Evolutionary conservation across 2,113 vertebrate genomes (phyloP), one percentile per base, ranked within the genome.

Genomic region (Corapipo altera): DNA sequence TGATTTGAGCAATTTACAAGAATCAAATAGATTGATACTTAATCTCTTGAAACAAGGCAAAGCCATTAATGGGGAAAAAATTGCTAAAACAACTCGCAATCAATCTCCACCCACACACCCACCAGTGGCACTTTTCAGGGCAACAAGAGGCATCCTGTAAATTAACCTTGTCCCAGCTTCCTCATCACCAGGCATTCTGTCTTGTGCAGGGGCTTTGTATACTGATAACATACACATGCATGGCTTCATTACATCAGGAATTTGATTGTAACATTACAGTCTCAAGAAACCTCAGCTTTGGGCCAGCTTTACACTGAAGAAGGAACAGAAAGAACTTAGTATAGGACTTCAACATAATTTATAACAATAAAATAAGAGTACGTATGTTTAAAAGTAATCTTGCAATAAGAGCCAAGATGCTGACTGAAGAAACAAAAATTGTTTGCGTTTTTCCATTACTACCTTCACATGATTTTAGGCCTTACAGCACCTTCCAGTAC

Each of bases 1-100:
- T 51, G 48, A 89, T 81, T 92, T 93, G 93, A 94, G 92, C 84
- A 97, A 98, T 97, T 98, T 96, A 96, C 41, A 88, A n/a, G 39
- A 93, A 78, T 85, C 67, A 86, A n/a, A n/a, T n/a, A 46, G 76
- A 93, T 74, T 39, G 54, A 93, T 58, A 33, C 37, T 84, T 97
- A 93, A 95, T 97, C 97, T 93, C 91, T 89, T 93, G 76, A 80
- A 92, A 71, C 32, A 95, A 97, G 78, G 74, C 91, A 98, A 94
- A 80, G 73, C 33, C 89, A 96, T 97, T 98, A 98, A 98, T 78
- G 81, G 85, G 28, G 30, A 91, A 84, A 70, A 75, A 94, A 82
- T 15, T 61, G 26, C 3, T 69, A 37, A 69, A 46, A 72, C 26
- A 67, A 3, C 3, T 6, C 6, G 9, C 0, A 69, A 30, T 35